Conservation (phyloP, 2,113 vertebrate genomes). For the Ariopsis seemanni region DNA sequence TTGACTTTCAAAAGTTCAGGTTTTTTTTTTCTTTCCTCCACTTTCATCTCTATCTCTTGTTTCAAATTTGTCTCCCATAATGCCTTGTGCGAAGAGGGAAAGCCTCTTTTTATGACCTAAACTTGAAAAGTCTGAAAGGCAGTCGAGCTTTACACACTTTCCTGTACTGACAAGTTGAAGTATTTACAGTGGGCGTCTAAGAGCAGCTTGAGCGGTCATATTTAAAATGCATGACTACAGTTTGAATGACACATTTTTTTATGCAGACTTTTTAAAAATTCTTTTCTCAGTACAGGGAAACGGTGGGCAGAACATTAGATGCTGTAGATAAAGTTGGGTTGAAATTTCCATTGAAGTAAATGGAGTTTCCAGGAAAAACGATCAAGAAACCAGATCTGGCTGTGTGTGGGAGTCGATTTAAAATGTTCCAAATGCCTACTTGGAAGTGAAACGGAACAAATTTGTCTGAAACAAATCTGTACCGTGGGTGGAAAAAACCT, state of each 20-base stretch:
- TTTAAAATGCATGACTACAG: not conserved
- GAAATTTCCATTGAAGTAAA: not conserved
- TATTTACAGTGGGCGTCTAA: not conserved
- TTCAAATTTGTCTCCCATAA: too few species aligned
- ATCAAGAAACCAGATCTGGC: fast-evolving
- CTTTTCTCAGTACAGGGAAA: not conserved
- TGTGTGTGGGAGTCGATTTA: not conserved
- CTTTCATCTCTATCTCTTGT: too few species aligned
- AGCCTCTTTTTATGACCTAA: too few species aligned
- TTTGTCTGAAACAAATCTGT: not conserved
- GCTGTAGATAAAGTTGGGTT: not conserved
- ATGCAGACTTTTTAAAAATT: not conserved
- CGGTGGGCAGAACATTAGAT: not conserved
- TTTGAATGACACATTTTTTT: not conserved
- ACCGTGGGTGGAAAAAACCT: not conserved
- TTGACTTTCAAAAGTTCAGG: too few species aligned
- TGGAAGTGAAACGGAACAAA: not conserved
- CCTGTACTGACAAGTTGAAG: not conserved
- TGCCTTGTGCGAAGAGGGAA: too few species aligned
- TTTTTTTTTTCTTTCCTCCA: too few species aligned
- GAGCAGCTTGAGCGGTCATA: not conserved
- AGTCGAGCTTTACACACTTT: not conserved
- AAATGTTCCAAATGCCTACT: not conserved
- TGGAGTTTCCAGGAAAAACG: not conserved
- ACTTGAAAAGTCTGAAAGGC: too few species aligned